Conservation (phyloP, 2,797 vertebrate species). For the Enteromius treurensis region DNA sequence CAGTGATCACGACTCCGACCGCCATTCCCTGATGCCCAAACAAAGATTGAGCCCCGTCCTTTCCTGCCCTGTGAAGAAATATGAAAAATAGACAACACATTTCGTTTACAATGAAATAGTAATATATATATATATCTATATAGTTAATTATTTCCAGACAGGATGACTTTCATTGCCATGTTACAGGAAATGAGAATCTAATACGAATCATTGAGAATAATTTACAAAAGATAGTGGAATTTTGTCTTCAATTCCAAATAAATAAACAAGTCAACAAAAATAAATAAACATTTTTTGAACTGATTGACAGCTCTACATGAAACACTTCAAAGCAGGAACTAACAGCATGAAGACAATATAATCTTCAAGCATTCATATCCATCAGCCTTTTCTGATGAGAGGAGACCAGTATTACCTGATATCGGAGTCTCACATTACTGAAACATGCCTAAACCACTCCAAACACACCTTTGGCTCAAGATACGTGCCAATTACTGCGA, state of each 20-base stretch:
- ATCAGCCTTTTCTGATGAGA: not conserved
- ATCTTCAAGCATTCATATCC: slow-evolving; percentile 17
- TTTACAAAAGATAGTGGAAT: not conserved
- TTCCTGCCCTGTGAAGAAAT: slow-evolving; percentile 86
- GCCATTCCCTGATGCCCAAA: slow-evolving; percentile 97
- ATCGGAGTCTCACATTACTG: slow-evolving; percentile 26
- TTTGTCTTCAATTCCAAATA: not conserved
- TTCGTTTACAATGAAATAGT: not conserved
- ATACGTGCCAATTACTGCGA: slow-evolving; percentile 40
- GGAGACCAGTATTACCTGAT: slow-evolving; percentile 33
- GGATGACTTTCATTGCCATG: not conserved
- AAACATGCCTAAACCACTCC: slow-evolving; percentile 51
- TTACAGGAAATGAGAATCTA: not conserved
- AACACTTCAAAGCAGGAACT: not conserved
- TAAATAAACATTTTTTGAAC: not conserved
- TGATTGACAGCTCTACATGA: not conserved
- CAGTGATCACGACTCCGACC: slow-evolving; percentile 97
- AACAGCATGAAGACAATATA: not conserved
- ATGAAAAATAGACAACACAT: not conserved
- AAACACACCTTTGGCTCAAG: slow-evolving; percentile 51
- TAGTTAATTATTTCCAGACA: not conserved
- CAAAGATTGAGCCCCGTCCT: slow-evolving; percentile 93
- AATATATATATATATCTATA: not conserved
- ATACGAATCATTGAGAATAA: not conserved
- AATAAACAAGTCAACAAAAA: not conserved